Conservation (phyloP, 2,888 invertebrate species). For the Eupithecia abbreviata region DNA sequence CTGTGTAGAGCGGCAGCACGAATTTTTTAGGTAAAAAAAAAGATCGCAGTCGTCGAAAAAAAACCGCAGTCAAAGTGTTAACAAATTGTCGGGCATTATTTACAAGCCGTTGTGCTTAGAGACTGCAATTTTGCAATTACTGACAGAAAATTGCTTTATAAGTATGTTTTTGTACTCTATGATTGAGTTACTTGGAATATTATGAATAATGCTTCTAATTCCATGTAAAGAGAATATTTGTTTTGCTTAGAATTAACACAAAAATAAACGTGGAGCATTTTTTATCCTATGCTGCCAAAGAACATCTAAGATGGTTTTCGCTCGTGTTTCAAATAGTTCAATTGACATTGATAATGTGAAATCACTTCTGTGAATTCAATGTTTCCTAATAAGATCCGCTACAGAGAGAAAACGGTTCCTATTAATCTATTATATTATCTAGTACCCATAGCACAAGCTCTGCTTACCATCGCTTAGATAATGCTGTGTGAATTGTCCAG, state of each 20-base stretch:
- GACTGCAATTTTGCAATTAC: constrained; percentile 20
- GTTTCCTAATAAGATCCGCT: not conserved
- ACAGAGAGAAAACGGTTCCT: not conserved
- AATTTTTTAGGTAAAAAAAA: too few species aligned
- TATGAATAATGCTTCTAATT: constrained; percentile 1
- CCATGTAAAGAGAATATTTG: not conserved
- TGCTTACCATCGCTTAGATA: too few species aligned
- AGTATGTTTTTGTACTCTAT: constrained; percentile 14
- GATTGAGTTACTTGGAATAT: constrained; percentile 18
- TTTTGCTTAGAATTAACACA: not conserved
- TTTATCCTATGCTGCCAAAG: not conserved
- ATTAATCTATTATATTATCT: too few species aligned
- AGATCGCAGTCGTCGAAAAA: too few species aligned
- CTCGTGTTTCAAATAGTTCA: not conserved
- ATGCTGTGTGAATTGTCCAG: too few species aligned
- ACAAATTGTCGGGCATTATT: constrained; percentile 19
- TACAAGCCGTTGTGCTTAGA: constrained; percentile 14
- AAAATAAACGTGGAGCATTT: not conserved
- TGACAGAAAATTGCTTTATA: constrained; percentile 15
- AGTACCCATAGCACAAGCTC: too few species aligned
- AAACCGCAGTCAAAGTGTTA: too few species aligned
- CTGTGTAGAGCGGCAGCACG: too few species aligned
- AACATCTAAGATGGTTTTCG: not conserved
- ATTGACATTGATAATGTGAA: not conserved
- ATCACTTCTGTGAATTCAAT: not conserved